Evolutionary conservation across 2,797 vertebrate genomes (phyloP).

Genomic region (Echeneis naucrates): DNA sequence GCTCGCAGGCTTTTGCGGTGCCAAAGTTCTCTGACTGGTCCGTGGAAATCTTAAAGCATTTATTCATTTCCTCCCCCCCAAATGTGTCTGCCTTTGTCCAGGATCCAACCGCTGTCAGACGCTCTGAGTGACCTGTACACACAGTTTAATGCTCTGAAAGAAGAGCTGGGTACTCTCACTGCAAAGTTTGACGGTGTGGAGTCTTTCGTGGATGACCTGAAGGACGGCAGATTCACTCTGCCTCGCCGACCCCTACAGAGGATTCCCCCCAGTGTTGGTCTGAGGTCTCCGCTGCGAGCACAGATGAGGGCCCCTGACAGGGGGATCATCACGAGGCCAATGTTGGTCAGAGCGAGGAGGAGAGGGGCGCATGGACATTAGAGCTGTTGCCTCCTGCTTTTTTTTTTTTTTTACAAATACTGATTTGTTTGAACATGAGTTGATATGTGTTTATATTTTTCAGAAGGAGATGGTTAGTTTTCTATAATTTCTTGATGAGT

Average conservation of each 20-base stretch:
- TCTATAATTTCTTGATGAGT: constrained; percentile 13
- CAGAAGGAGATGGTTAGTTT: constrained; percentile 3
- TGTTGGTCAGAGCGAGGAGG: constrained; percentile 50
- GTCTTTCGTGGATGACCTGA: constrained; percentile 84
- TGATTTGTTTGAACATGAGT: constrained; percentile 2
- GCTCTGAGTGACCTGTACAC: constrained; percentile 88
- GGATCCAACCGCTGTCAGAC: constrained; percentile 88
- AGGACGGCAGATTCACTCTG: constrained; percentile 61
- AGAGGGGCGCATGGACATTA: constrained; percentile 51
- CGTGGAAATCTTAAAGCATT: not conserved
- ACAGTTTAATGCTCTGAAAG: constrained; percentile 88
- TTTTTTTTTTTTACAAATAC: not conserved
- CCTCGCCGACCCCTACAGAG: constrained; percentile 40
- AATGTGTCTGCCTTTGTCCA: constrained; percentile 52
- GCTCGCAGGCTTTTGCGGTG: not conserved
- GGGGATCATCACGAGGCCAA: constrained; percentile 19
- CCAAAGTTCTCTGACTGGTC: constrained; percentile 16
- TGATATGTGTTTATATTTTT: constrained; percentile 20
- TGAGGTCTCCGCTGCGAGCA: constrained; percentile 54
- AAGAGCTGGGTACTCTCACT: constrained; percentile 84
- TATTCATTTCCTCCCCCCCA: constrained; percentile 2
- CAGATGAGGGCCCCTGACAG: constrained; percentile 49
- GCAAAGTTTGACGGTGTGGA: constrained; percentile 86
- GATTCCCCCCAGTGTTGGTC: constrained; percentile 26
- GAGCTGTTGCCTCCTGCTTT: not conserved